phyloP scores from a whole-genome alignment of 2,797 vertebrate genomes.

The Vultur gryphus region DNA sequence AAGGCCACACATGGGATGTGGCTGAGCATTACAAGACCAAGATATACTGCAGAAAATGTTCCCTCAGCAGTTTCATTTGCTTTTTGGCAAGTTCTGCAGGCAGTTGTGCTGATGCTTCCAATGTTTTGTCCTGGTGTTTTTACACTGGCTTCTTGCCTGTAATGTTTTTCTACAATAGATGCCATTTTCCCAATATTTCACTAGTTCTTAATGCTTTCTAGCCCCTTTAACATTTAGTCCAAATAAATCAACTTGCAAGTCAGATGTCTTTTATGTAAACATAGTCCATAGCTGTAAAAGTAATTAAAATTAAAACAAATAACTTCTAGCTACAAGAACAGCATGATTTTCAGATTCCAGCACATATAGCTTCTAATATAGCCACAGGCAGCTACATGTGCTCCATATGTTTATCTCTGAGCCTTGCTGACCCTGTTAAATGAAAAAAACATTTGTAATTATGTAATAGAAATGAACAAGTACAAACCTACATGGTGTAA shows the following conservation, averaged over 20 bases:
- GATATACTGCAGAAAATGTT: not conserved
- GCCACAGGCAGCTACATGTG: not conserved
- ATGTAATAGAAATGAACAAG: not conserved
- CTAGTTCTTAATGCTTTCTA: not conserved
- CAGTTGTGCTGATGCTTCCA: not conserved
- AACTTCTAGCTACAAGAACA: not conserved
- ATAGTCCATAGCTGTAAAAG: not conserved
- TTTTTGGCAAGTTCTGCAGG: slow-evolving; percentile 10
- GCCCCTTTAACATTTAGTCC: not conserved
- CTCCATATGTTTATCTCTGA: not conserved
- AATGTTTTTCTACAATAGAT: not conserved
- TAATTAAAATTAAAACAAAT: not conserved
- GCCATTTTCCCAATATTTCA: not conserved
- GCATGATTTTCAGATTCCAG: not conserved
- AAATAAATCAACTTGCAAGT: not conserved
- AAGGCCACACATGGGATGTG: not conserved
- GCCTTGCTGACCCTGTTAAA: not conserved
- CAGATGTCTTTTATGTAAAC: not conserved
- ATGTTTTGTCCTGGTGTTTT: not conserved
- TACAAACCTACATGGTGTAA: not conserved
- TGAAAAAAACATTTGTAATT: not conserved
- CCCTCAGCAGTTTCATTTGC: not conserved
- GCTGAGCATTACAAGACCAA: not conserved
- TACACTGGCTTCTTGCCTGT: not conserved
- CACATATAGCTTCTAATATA: not conserved